Percentiles rank a stretch among this genome's conserved stretches.
phyloP scores from a whole-genome alignment of 2,888 invertebrate species.

The Amphipyra berbera region DNA sequence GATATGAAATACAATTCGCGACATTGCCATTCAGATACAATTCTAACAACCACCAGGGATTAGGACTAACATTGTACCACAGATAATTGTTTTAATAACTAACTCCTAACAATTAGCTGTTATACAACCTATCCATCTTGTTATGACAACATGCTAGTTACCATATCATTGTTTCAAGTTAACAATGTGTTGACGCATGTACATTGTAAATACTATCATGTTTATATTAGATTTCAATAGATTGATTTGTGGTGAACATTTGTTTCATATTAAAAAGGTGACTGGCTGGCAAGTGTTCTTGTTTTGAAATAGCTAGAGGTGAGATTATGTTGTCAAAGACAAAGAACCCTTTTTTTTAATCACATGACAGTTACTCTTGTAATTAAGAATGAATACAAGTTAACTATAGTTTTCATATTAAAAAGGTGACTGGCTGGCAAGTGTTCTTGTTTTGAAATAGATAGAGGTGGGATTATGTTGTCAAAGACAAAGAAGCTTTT shows the following conservation, averaged over 20 bases:
- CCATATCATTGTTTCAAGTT: slow-evolving; percentile 43
- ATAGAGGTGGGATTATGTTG: background rate
- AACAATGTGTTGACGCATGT: slow-evolving; percentile 26
- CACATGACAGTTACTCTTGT: too few relatives aligned
- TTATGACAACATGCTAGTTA: slow-evolving; percentile 37
- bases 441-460: background rate
- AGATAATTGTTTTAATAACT: slow-evolving; percentile 26
- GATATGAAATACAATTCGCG: too few relatives aligned
- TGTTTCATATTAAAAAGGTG: slow-evolving; percentile 1
- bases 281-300: background rate
- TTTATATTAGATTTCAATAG: slow-evolving; percentile 17
- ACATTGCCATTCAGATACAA: too few relatives aligned
- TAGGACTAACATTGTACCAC: background rate
- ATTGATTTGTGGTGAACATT: slow-evolving; percentile 10
- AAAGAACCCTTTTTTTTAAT: too few relatives aligned
- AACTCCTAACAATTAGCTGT: slow-evolving; percentile 17
- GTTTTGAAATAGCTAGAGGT: background rate
- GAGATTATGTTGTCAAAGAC: background rate
- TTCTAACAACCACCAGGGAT: too few relatives aligned
- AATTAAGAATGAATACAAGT: too few relatives aligned
- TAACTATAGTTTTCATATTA: slow-evolving; percentile 5
- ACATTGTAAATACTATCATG: slow-evolving; percentile 20
- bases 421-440: background rate
- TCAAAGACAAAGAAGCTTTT: too few relatives aligned
- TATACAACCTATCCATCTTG: slow-evolving; percentile 34